Evolutionary conservation across 2,797 vertebrate species (phyloP).

Genomic region (Myiotriccus ornatus): DNA sequence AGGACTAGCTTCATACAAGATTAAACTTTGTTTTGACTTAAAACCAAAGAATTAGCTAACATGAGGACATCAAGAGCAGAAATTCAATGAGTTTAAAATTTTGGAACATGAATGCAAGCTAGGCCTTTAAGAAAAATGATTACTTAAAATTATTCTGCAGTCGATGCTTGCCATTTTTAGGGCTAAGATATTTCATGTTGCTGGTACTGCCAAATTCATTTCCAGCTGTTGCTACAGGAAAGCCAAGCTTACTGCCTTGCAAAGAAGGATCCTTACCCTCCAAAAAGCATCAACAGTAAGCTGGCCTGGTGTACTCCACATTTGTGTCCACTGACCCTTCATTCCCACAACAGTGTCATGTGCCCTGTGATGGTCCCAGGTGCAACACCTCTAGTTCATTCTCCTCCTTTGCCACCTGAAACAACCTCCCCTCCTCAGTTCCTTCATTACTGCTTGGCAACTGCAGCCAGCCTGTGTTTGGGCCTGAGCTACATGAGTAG

Average conservation of each 20-base stretch:
- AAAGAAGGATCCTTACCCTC: neutral
- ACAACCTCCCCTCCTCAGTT: neutral
- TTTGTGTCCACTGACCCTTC: neutral
- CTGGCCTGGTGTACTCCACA: neutral
- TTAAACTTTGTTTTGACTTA: neutral
- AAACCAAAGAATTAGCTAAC: neutral
- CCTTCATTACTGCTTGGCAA: neutral
- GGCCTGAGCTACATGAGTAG: neutral
- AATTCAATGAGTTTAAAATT: neutral
- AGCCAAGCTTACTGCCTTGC: neutral
- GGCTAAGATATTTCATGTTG: neutral
- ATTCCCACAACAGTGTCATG: accelerated
- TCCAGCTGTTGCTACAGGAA: neutral
- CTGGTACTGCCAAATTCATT: neutral
- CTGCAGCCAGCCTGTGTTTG: neutral
- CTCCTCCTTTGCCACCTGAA: neutral
- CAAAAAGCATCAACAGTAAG: neutral
- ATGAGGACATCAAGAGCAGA: neutral
- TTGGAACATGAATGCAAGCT: neutral
- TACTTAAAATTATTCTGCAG: neutral
- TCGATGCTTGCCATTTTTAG: neutral
- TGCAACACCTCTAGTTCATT: neutral
- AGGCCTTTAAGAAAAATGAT: neutral
- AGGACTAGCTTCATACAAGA: neutral
- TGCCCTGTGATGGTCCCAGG: neutral